Conservation (phyloP, 2,797 vertebrate genomes). For the Siniperca scherzeri region DNA sequence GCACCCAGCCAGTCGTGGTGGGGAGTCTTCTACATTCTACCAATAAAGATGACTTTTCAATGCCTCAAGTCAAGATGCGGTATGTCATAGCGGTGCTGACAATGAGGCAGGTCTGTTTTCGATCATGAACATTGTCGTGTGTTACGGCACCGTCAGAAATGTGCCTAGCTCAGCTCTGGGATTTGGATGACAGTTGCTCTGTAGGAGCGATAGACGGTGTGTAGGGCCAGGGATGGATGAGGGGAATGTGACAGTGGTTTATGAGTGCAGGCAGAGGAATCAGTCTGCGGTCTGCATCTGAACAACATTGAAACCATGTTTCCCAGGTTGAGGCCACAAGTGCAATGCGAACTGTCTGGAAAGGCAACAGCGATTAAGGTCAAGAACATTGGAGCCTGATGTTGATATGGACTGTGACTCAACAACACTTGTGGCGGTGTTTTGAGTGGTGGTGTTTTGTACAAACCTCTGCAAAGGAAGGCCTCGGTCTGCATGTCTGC, state of each 20-base stretch:
- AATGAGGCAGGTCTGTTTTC: slow-evolving; percentile 79
- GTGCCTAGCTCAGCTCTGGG: slow-evolving; percentile 82
- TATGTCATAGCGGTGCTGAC: slow-evolving; percentile 71
- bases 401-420: slow-evolving; percentile 41
- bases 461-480: slow-evolving; percentile 41
- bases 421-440: slow-evolving; percentile 23
- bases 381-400: slow-evolving; percentile 49
- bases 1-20: slow-evolving; percentile 51
- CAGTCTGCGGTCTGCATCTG: slow-evolving; percentile 77
- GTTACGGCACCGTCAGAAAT: slow-evolving; percentile 75
- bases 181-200: slow-evolving; percentile 76
- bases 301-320: slow-evolving; percentile 82
- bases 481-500: slow-evolving; percentile 54
- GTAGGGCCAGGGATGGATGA: slow-evolving; percentile 67
- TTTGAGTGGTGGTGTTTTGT: slow-evolving; percentile 44
- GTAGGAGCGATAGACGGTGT: slow-evolving; percentile 70
- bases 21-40: slow-evolving; percentile 60
- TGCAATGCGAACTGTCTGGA: slow-evolving; percentile 67
- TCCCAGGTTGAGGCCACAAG: slow-evolving; percentile 76
- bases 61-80: slow-evolving; percentile 64
- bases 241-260: slow-evolving; percentile 76
- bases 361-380: slow-evolving; percentile 63
- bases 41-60: slow-evolving; percentile 59
- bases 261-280: slow-evolving; percentile 73
- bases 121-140: slow-evolving; percentile 77